A percentile compares a stretch with the other conserved stretches of the same genome.
These are phyloP conservation scores for human (Homo sapiens) DNA, from an alignment of 2,113 vertebrate species.

Conservation along the genomic window DNA sequence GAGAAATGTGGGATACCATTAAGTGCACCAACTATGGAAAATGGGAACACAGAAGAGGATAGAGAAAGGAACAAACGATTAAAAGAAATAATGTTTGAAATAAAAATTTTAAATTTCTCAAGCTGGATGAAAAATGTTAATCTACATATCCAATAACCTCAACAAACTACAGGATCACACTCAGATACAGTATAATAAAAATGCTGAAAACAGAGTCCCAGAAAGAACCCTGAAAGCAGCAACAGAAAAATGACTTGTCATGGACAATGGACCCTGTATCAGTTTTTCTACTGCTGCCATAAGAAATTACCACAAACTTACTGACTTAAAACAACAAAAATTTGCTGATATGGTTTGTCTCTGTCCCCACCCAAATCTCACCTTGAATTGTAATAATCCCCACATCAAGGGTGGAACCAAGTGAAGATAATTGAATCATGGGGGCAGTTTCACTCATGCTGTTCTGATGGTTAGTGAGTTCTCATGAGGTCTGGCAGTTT, in stretches of 20 bases:
- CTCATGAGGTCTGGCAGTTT: too few relatives aligned
- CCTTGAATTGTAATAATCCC: too few relatives aligned
- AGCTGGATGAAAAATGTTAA: background rate
- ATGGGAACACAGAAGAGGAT: background rate
- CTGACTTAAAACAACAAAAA: background rate
- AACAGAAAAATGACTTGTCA: background rate
- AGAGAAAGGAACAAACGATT: background rate
- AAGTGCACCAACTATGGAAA: background rate
- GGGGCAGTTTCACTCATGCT: too few relatives aligned
- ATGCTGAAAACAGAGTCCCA: background rate
- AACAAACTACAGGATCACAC: background rate
- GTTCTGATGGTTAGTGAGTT: too few relatives aligned
- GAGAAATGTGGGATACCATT: background rate
- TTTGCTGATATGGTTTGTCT: too few relatives aligned
- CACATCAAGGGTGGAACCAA: too few relatives aligned
- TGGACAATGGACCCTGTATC: background rate
- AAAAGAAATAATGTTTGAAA: background rate
- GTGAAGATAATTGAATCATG: too few relatives aligned
- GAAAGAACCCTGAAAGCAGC: background rate
- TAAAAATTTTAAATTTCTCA: background rate
- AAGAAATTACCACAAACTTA: background rate
- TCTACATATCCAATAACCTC: background rate
- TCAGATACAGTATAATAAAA: background rate
- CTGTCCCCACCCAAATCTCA: too few relatives aligned
- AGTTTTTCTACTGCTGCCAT: too few relatives aligned